Evolutionary conservation across 2,797 vertebrate species (phyloP), one percentile per base, ranked within the genome.

Genomic region (Acanthurus lineatus): DNA sequence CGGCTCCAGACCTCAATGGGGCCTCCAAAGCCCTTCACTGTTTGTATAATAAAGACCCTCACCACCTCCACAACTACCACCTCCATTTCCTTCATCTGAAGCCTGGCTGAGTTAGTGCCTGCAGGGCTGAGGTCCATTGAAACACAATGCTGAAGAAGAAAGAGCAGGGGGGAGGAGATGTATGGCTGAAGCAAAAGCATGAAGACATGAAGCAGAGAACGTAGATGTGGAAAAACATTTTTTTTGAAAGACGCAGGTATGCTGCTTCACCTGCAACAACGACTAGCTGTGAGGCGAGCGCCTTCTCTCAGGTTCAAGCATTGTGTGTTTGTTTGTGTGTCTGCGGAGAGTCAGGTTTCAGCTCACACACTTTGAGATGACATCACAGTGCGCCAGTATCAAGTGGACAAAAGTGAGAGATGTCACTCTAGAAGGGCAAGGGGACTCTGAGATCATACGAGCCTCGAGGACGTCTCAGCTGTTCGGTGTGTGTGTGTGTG

Each of bases 41-140:
- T 95, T 93, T 94, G 94, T 93, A 94, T 95, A 95, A 94, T 93
- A 92, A 94, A 94, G 93, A 92, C 86, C 88, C 91, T 82, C 76
- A 78, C 76, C 88, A 84, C 87, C 85, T 88, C 84, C 64, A 75
- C 88, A 79, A 80, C 90, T 70, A 83, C 82, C 82, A 88, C 79
- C 87, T 84, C 81, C 69, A 77, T 77, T 74, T 90, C 91, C 93
- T 89, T 93, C 87, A 87, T 78, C 82, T 56, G 72, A 68, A 65
- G 77, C 60, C 74, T 52, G 69, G 81, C 83, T 73, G 76, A 81
- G 86, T 83, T 76, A 73, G 79, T 77, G 81, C 78, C 86, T 77
- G 76, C 62, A 56, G 87, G 85, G 72, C 86, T 56, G 79, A 79
- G 81, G 77, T 79, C 62, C 63, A 9, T 7, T 79, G 67, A 85